Conservation (phyloP, 2,113 vertebrate species). For the Cyprichromis sp. region DNA sequence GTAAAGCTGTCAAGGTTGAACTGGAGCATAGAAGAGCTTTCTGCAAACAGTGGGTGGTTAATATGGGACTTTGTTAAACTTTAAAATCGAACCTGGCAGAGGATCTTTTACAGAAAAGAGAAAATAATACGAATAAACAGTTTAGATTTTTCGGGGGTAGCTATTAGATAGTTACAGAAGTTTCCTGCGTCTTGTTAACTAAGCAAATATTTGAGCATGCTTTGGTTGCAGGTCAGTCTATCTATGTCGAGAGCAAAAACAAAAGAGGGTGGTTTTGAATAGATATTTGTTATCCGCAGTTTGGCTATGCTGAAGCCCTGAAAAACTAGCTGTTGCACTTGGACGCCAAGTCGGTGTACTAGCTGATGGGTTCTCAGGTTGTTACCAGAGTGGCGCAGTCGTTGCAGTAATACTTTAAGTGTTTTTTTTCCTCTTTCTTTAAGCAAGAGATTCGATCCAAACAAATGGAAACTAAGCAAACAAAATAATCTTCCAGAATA, state of each 20-base stretch:
- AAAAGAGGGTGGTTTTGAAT: neutral
- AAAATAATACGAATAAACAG: neutral
- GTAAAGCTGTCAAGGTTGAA: neutral
- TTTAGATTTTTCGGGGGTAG: neutral
- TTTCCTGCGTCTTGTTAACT: fast-evolving
- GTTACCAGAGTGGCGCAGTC: neutral
- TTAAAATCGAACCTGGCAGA: neutral
- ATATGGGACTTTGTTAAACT: neutral
- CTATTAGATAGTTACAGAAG: neutral
- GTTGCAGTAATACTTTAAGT: neutral
- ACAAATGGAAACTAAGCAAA: neutral
- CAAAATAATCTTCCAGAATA: neutral
- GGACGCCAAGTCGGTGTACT: neutral
- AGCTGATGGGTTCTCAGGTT: neutral
- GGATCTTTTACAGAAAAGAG: neutral
- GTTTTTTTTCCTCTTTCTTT: neutral
- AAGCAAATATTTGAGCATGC: neutral
- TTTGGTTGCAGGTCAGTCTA: neutral
- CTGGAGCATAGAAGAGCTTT: neutral
- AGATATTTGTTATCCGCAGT: neutral
- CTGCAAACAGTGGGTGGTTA: neutral
- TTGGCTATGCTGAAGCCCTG: neutral
- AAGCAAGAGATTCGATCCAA: fast-evolving
- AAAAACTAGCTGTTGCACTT: neutral
- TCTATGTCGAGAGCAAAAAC: neutral